Percentiles rank a stretch among this genome's conserved stretches.
phyloP scores from a whole-genome alignment of 2,113 vertebrate species.

The Ceuthmochares aereus region DNA sequence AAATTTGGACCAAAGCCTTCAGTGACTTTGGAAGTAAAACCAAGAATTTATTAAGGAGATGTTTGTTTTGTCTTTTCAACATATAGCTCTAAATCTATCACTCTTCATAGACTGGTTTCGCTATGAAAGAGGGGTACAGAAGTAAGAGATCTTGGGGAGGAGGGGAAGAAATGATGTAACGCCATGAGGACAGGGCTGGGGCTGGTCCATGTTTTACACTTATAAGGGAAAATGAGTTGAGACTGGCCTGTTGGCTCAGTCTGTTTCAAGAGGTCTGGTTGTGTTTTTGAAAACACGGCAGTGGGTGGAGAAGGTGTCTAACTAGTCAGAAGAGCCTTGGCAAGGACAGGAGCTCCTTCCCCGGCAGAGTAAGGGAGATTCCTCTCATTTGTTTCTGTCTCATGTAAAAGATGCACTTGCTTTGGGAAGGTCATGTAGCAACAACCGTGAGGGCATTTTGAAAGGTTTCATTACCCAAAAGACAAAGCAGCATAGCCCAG shows the following conservation, averaged over 20 bases:
- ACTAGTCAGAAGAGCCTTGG: not conserved
- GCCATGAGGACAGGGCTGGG: not conserved
- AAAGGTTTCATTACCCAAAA: not conserved
- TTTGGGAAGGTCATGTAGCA: not conserved
- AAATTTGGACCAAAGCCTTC: not conserved
- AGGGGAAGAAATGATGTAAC: not conserved
- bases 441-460: fast-evolving
- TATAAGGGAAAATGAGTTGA: slow-evolving; percentile 33
- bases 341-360: not conserved
- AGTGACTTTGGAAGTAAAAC: not conserved
- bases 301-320: not conserved
- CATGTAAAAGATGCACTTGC: not conserved
- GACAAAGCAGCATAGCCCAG: not conserved
- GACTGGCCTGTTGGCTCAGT: not conserved
- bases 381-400: not conserved
- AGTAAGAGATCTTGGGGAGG: not conserved
- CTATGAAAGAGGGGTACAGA: not conserved
- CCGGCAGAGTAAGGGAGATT: not conserved
- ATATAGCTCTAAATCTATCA: not conserved
- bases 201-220: not conserved
- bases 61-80: not conserved
- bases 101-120: fast-evolving
- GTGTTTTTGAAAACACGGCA: not conserved
- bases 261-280: not conserved
- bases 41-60: fast-evolving